These are phyloP conservation scores for Ochropleura plecta DNA, from an alignment of 2,888 invertebrate genomes.

Conservation along the genomic window DNA sequence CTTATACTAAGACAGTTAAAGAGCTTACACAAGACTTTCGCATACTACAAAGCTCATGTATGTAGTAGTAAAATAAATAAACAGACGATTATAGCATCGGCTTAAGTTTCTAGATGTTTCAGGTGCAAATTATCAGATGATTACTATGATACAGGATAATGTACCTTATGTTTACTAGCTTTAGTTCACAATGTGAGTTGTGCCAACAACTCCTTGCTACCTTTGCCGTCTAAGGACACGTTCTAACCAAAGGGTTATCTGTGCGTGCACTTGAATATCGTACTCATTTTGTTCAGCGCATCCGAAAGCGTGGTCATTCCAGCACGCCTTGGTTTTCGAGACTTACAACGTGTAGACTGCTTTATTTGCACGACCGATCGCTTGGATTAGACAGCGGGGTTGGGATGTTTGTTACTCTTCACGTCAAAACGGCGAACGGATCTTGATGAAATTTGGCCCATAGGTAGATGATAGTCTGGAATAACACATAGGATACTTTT, in stretches of 20 bases:
- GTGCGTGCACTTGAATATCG: background rate
- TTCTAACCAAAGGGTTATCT: background rate
- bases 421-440: no score
- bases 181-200: background rate
- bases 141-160: background rate
- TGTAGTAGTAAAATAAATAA: background rate
- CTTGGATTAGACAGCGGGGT: background rate
- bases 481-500: no score
- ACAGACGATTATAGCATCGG: constrained; percentile 25
- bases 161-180: background rate
- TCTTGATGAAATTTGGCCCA: no score
- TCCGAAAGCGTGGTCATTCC: background rate
- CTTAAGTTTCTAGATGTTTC: constrained; percentile 25
- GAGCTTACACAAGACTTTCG: constrained; percentile 13
- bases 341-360: background rate
- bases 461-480: no score
- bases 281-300: background rate
- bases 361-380: background rate
- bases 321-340: no score
- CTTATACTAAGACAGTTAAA: background rate
- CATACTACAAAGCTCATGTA: background rate
- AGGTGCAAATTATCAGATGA: background rate
- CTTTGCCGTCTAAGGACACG: background rate
- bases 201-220: background rate
- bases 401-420: no score